Percentiles rank a stretch among this genome's conserved stretches.
Conservation (phyloP, 2,113 vertebrate genomes). For the Phrynocephalus versicolor region DNA sequence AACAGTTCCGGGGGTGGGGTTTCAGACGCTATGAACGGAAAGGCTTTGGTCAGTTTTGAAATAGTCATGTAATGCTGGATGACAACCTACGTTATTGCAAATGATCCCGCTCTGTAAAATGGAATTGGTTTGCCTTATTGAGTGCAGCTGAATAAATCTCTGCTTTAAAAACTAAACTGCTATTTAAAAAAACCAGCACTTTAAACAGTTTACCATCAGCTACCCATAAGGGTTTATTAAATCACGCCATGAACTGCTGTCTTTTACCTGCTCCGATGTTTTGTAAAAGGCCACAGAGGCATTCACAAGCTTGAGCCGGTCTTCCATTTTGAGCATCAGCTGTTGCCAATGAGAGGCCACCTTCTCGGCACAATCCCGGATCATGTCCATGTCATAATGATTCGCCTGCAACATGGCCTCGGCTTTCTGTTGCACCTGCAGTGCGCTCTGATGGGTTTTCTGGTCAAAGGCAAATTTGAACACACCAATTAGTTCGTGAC, state of each 20-base stretch:
- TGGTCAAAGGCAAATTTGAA: conserved; percentile 58
- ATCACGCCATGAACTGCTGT: accelerated
- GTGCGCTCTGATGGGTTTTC: conserved; percentile 98
- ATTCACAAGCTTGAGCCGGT: conserved; percentile 98
- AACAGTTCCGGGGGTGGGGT: too few relatives aligned
- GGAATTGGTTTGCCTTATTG: background rate
- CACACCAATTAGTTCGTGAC: background rate
- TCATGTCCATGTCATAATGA: conserved; percentile 98
- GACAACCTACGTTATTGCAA: background rate
- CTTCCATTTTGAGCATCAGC: conserved; percentile 99
- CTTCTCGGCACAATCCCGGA: conserved; percentile 96
- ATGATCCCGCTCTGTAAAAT: background rate
- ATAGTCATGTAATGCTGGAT: background rate
- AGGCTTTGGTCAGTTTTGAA: background rate
- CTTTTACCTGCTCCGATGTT: conserved; percentile 93
- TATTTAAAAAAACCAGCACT: background rate
- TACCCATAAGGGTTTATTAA: background rate
- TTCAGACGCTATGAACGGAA: background rate
- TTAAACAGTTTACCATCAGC: background rate
- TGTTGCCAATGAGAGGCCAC: conserved; percentile 98
- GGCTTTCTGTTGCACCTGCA: conserved; percentile 99
- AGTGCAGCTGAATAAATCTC: background rate
- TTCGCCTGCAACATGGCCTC: conserved; percentile 96
- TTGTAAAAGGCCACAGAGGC: conserved; percentile 99
- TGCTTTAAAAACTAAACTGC: background rate